phyloP scores from a whole-genome alignment of 2,113 vertebrate genomes.

The Anas platyrhynchos region DNA sequence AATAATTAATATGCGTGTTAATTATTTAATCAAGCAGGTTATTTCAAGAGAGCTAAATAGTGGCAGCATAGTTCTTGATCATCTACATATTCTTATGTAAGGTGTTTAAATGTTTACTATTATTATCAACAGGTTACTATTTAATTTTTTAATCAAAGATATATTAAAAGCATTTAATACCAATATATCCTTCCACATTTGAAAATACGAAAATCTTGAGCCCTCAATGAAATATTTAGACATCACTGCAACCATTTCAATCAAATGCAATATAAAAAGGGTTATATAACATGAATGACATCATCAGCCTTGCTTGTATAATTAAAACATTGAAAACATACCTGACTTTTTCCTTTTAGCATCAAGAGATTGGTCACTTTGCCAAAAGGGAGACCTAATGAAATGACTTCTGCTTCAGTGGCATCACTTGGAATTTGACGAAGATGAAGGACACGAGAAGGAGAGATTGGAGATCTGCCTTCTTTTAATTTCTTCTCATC shows the following conservation, averaged over 20 bases:
- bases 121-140: neutral
- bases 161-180: neutral
- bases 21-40: neutral
- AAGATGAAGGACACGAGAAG: constrained; percentile 88
- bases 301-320: neutral
- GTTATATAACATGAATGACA: neutral
- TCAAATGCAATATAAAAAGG: neutral
- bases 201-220: neutral
- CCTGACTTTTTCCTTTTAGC: constrained; percentile 86
- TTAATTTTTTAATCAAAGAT: neutral
- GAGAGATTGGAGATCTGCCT: constrained; percentile 63
- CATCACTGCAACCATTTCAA: neutral
- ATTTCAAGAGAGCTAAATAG: neutral
- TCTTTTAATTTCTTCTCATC: constrained; percentile 79
- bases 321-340: constrained; percentile 63
- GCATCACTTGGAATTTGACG: constrained; percentile 81
- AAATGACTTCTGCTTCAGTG: constrained; percentile 84
- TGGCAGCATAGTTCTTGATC: neutral
- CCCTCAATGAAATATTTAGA: neutral
- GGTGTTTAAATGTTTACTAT: neutral
- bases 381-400: constrained; percentile 87
- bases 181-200: neutral
- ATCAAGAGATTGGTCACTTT: constrained; percentile 89
- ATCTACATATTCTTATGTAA: neutral
- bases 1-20: neutral